Base-by-base conservation (phyloP, 2,797 vertebrate genomes). In the Characodon lateralis region DNA sequence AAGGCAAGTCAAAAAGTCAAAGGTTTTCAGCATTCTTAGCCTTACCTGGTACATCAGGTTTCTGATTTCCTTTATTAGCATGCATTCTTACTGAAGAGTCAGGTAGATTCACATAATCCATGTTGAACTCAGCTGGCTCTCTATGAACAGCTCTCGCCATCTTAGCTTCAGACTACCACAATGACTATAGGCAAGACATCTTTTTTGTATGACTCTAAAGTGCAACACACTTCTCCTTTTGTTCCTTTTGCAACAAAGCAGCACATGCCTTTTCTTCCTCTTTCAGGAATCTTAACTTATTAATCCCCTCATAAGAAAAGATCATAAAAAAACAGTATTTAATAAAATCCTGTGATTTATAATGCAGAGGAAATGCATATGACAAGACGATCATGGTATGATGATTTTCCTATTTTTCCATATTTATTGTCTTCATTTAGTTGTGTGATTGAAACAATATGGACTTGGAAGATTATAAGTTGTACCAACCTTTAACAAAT, bases 51-150 rank as follows among this genome's bases (percentile, higher is more conserved):
- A 22, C 43, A 39, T 46, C 28, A 71, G 0, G 10, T 12, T 20
- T 39, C 43, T 79, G 3, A 12, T 31, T 26, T 2, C 20, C 7
- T 61, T 39, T 59, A 16, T 22, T 18, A 50, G 71, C 14, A 9
- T 1, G 2, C 9, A 1, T 59, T n/a, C 41, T 70, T 24, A 16
- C 53, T 5, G 66, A 6, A 9, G 31, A 20, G 2, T 71, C 66
- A 28, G 65, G 66, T 41, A 41, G 13, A 63, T 79, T 79, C 8
- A 74, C 72, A 14, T 74, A 74, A 16, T 74, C 72, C 65, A 71
- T 71, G 31, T n/a, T 22, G 35, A 79, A 28, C 7, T 53, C 72
- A 28, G 71, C 20, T 56, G 16, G 71, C 39, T 79, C 28, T 51
- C 13, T 53, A 31, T 50, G 43, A 26, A 50, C 39, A 35, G 1